Percentiles rank a stretch among this genome's conserved stretches.
Conservation (phyloP, 2,113 vertebrate species). For the Xerus inauris region DNA sequence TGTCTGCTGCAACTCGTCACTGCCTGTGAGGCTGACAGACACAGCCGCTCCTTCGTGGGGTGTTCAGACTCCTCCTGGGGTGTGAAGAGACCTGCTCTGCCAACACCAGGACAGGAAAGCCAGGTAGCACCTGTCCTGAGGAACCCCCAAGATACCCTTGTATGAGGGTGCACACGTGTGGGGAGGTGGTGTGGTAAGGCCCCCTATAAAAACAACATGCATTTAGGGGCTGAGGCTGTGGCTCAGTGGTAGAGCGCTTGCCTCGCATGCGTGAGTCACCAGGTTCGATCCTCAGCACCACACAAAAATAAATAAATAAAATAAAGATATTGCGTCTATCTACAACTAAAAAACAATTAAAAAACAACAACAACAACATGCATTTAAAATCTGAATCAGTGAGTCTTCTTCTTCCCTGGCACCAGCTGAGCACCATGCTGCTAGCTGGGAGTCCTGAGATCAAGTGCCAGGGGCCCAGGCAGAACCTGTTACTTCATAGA, state of each 20-base stretch:
- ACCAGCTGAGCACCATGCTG: not conserved
- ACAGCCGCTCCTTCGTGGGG: constrained; percentile 68
- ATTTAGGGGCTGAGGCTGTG: no score
- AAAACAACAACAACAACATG: not conserved
- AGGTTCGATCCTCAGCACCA: no score
- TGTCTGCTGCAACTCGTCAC: constrained; percentile 65
- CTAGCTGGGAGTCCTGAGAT: no score
- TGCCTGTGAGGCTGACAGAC: constrained; percentile 76
- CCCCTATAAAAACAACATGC: not conserved
- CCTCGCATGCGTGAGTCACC: no score
- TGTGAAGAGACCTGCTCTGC: constrained; percentile 36
- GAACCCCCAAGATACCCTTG: not conserved
- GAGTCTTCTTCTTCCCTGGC: not conserved
- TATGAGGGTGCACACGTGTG: no score
- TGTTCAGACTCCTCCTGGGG: constrained; percentile 80
- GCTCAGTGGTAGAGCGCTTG: no score
- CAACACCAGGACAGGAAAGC: not conserved
- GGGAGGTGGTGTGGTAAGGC: not conserved
- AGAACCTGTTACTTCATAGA: not conserved
- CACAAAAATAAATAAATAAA: no score
- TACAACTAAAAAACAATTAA: no score
- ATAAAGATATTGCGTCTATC: no score
- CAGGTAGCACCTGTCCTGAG: not conserved
- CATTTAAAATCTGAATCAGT: not conserved
- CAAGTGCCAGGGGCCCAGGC: not conserved